Evolutionary conservation across 2,113 vertebrate genomes (phyloP).

Genomic region (Epinephelus cyanopodus): DNA sequence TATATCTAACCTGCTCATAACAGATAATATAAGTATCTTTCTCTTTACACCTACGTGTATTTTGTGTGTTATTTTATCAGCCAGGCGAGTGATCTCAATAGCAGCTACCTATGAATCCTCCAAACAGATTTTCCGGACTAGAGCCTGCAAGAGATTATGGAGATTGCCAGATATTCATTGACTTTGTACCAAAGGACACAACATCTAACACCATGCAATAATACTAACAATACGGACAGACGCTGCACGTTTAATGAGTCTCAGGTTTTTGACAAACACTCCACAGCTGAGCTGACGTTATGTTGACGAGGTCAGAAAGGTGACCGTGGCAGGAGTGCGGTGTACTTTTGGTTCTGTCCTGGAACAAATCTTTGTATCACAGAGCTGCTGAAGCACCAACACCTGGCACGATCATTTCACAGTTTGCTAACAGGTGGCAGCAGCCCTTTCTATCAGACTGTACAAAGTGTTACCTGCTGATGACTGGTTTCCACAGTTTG

Average conservation of each 20-base stretch:
- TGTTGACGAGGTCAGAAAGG: constrained; percentile 4
- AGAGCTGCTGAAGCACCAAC: constrained; percentile 46
- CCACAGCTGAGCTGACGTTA: background rate
- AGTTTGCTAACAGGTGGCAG: constrained; percentile 41
- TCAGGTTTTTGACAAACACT: background rate
- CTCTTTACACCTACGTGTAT: background rate
- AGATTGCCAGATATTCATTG: background rate
- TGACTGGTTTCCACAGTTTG: constrained; percentile 33
- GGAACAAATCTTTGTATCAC: constrained; percentile 34
- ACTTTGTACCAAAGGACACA: constrained; percentile 10
- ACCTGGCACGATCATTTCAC: constrained; percentile 49
- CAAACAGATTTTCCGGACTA: background rate
- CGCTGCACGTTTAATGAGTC: background rate
- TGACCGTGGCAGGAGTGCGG: background rate
- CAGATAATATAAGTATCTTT: background rate
- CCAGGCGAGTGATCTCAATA: background rate
- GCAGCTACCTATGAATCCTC: background rate
- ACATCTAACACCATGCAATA: background rate
- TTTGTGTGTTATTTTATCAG: background rate
- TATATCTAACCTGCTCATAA: background rate
- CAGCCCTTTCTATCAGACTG: constrained; percentile 25
- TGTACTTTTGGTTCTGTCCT: constrained; percentile 23
- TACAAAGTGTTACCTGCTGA: constrained; percentile 21
- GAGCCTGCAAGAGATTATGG: background rate
- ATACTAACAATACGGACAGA: background rate